Conservation (phyloP, 2,888 invertebrate genomes). For the Conomelus anceps region DNA sequence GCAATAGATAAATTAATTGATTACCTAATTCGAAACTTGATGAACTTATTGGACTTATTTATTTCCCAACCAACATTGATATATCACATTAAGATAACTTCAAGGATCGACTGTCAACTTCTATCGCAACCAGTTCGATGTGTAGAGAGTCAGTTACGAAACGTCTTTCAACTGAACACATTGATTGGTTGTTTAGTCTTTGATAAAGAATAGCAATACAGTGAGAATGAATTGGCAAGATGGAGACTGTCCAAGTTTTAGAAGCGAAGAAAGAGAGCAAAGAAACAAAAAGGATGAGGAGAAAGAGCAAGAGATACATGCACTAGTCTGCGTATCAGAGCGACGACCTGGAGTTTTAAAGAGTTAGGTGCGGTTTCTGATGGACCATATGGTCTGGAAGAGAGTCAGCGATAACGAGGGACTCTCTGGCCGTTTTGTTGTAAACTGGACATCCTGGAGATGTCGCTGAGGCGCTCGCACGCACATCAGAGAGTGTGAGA, state of each 20-base stretch:
- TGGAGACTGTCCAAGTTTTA: neutral
- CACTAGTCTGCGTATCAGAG: neutral
- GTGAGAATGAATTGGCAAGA: neutral
- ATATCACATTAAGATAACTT: neutral
- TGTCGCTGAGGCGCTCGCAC: neutral
- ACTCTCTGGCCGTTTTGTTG: neutral
- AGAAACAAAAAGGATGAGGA: neutral
- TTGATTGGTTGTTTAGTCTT: neutral
- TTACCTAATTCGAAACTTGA: too few relatives aligned
- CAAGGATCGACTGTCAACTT: neutral
- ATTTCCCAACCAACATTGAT: neutral
- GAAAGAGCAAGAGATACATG: neutral
- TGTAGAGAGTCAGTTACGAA: neutral
- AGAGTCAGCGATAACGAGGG: neutral
- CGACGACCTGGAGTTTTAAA: neutral
- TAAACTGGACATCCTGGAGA: neutral
- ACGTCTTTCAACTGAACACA: neutral
- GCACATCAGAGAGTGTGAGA: neutral
- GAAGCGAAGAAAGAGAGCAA: neutral
- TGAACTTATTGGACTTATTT: too few relatives aligned
- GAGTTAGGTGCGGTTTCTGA: neutral
- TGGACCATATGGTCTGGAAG: neutral
- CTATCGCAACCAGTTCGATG: neutral
- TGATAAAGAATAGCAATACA: neutral
- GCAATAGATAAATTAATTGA: too few relatives aligned